Base-by-base conservation (phyloP, 2,797 vertebrate species). In the Paedocypris micromegethes region DNA sequence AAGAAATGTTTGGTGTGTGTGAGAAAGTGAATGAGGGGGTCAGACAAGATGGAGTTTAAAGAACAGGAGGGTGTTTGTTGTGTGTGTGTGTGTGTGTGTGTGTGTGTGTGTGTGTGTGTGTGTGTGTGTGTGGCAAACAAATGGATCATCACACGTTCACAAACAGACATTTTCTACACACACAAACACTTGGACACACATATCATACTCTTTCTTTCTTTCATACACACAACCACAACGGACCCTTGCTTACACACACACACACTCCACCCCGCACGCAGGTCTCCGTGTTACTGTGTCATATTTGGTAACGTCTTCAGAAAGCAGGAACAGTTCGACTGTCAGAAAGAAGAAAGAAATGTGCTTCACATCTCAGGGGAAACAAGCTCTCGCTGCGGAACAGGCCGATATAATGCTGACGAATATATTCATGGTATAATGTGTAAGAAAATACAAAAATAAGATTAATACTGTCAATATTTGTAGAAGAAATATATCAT, bases 361-460 rank as follows among this genome's bases (percentile, higher is more conserved):
- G 93, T 93, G 94, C 92, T 88, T 93, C 87, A 91, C 90, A 91
- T 94, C 87, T 90, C 86, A 52, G 80, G 83, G 87, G 91, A 88
- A 89, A 87, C 85, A 88, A 89, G 68, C 72, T 80, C 77, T 86
- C 82, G 83, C 85, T 92, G 90, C 88, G 93, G 88, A 89, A 93
- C 90, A 92, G 91, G 88, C 88, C 91, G 86, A 86, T 88, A 92
- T 88, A 90, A 91, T 88, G 90, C 91, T 93, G 93, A 93, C 90
- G 87, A 84, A 84, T 93, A 96, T 92, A 94, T 92, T 92, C 92
- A 95, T 96, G 94, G 92, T 94, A 94, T 91, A 92, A 92, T 92
- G 93, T 92, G 90, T 97, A 96, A 92, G 93, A 98, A 98, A 95
- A 97, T 98, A 98, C 90, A 98, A 98, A 98, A 98, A 98, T 98